These are phyloP conservation scores for Sinotaia quadrata DNA, from an alignment of 2,888 invertebrate species.

Conservation along the genomic window DNA sequence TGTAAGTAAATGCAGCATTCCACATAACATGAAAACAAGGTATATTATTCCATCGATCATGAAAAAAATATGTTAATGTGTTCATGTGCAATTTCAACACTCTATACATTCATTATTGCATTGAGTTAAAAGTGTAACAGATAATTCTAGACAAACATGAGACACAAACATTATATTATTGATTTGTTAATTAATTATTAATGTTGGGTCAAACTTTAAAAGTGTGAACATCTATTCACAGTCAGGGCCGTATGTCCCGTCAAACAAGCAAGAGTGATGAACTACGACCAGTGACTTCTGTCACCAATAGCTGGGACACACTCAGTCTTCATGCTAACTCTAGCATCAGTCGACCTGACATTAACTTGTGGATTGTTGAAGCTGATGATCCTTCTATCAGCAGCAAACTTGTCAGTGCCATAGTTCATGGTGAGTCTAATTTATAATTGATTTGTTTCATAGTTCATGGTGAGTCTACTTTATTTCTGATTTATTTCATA, in stretches of 20 bases:
- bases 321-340: slow-evolving; percentile 54
- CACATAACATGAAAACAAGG: neutral
- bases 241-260: slow-evolving; percentile 47
- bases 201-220: no score
- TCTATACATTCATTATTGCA: no score
- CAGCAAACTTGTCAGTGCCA: slow-evolving; percentile 63
- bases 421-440: slow-evolving; percentile 68
- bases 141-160: no score
- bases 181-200: no score
- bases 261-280: slow-evolving; percentile 57
- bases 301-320: slow-evolving; percentile 59
- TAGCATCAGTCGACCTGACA: slow-evolving; percentile 54
- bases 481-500: no score
- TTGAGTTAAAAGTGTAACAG: no score
- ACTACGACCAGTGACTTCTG: slow-evolving; percentile 59
- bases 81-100: no score
- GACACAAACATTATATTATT: no score
- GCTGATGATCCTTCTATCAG: slow-evolving; percentile 65
- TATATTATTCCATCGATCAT: neutral
- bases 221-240: slow-evolving; percentile 28
- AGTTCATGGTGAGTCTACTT: neutral
- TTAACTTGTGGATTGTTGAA: slow-evolving; percentile 67
- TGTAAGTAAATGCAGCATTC: neutral
- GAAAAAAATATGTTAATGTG: no score
- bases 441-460: neutral